Conservation (phyloP, 2,888 invertebrate species). For the Muschampia plurimacula region DNA sequence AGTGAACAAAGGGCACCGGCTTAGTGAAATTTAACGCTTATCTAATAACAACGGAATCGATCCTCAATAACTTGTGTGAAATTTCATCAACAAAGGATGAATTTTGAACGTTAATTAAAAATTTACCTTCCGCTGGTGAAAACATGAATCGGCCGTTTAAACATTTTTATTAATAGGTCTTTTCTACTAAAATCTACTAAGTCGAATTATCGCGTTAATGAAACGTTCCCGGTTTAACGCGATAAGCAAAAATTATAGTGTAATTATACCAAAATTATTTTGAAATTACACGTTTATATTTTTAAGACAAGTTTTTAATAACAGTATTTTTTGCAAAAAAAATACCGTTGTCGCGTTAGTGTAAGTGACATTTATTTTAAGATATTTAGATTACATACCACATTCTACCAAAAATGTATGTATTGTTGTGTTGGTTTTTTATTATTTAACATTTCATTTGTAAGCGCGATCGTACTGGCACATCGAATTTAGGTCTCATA, state of each 20-base stretch:
- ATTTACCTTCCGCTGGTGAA: slow-evolving; percentile 22
- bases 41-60: slow-evolving; percentile 33
- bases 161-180: slow-evolving; percentile 31
- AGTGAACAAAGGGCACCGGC: slow-evolving; percentile 44
- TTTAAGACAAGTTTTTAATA: not conserved
- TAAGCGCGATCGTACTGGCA: too few species aligned
- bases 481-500: too few species aligned
- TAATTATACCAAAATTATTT: not conserved
- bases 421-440: too few species aligned
- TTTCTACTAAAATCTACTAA: slow-evolving; percentile 13
- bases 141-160: slow-evolving; percentile 29
- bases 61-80: slow-evolving; percentile 42
- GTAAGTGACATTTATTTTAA: too few species aligned
- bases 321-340: too few species aligned
- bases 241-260: slow-evolving; percentile 6
- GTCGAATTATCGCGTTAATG: slow-evolving; percentile 12
- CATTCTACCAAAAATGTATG: too few species aligned
- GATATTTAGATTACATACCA: too few species aligned
- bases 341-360: too few species aligned
- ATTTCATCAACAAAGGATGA: slow-evolving; percentile 39
- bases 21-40: slow-evolving; percentile 35
- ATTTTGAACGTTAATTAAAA: slow-evolving; percentile 41
- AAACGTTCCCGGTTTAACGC: slow-evolving; percentile 2
- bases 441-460: too few species aligned
- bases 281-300: not conserved